These are phyloP conservation scores for Pavo muticus DNA, from an alignment of 2,113 vertebrate species.

Conservation along the genomic window DNA sequence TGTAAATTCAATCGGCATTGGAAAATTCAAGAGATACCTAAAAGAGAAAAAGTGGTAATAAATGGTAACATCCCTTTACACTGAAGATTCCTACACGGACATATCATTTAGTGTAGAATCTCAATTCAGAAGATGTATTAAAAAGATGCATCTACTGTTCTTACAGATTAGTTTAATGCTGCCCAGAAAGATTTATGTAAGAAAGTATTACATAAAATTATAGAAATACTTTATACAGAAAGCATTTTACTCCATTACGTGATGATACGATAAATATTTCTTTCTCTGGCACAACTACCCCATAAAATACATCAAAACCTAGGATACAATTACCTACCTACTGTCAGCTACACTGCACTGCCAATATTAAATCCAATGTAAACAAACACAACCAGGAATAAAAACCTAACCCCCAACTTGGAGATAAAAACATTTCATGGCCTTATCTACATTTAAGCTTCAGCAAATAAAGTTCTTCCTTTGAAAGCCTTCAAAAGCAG, in stretches of 20 bases:
- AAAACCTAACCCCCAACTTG: neutral
- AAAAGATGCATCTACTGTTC: neutral
- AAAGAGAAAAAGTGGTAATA: neutral
- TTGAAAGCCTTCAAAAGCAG: neutral
- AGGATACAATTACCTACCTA: neutral
- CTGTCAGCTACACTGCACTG: neutral
- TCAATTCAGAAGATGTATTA: neutral
- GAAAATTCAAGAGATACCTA: conserved; percentile 89
- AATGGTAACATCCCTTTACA: neutral
- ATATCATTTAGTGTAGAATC: neutral
- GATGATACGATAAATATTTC: neutral
- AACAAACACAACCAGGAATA: neutral
- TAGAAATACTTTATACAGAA: neutral
- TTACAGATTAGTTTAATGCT: neutral
- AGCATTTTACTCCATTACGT: neutral
- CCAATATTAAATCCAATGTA: neutral
- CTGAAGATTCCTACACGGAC: neutral
- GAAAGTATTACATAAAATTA: neutral
- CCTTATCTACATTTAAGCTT: neutral
- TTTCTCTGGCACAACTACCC: neutral
- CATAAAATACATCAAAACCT: neutral
- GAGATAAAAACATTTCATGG: neutral
- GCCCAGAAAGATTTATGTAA: neutral
- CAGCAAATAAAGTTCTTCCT: neutral
- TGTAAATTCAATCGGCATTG: conserved; percentile 82